Evolutionary conservation across 35 echinoderm and acorn worm genomes (phyloP).

Genomic region (Amphiura filiformis): DNA sequence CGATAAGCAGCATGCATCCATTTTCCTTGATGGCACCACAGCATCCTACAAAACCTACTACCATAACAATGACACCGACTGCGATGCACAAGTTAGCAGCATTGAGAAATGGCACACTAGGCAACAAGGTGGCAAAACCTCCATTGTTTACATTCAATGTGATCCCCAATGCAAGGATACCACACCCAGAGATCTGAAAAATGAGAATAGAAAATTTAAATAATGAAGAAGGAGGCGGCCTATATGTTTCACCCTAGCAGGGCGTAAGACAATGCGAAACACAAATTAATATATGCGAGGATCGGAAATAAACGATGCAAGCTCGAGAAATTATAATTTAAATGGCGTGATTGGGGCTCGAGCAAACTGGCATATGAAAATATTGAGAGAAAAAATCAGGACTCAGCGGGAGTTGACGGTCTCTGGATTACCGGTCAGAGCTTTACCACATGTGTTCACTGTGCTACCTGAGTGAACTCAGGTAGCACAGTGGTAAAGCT

Average conservation of each 20-base stretch:
- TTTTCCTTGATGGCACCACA: constrained; percentile 78
- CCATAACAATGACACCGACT: constrained; percentile 58
- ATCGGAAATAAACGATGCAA: too few species aligned
- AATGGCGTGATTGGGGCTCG: too few species aligned
- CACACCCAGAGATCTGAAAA: constrained; percentile 55
- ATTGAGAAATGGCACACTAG: constrained; percentile 77
- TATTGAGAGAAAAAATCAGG: too few species aligned
- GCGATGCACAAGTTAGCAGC: constrained; percentile 57
- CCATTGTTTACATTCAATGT: constrained; percentile 55
- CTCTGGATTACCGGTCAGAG: not conserved
- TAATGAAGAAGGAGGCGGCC: too few species aligned
- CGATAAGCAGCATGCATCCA: constrained; percentile 44
- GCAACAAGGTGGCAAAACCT: constrained; percentile 62
- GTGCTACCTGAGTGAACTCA: not conserved
- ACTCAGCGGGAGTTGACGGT: too few species aligned
- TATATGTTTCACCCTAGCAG: too few species aligned
- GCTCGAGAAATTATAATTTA: too few species aligned
- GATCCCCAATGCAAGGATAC: constrained; percentile 52
- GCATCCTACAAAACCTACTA: constrained; percentile 65
- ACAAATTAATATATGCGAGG: too few species aligned
- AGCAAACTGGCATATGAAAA: too few species aligned
- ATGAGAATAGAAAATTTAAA: not conserved
- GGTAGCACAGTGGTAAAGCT: too few species aligned
- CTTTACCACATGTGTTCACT: not conserved
- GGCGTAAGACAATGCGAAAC: too few species aligned